These are phyloP conservation scores for Chrysolina americana DNA, from an alignment of 2,888 invertebrate genomes.

Conservation along the genomic window DNA sequence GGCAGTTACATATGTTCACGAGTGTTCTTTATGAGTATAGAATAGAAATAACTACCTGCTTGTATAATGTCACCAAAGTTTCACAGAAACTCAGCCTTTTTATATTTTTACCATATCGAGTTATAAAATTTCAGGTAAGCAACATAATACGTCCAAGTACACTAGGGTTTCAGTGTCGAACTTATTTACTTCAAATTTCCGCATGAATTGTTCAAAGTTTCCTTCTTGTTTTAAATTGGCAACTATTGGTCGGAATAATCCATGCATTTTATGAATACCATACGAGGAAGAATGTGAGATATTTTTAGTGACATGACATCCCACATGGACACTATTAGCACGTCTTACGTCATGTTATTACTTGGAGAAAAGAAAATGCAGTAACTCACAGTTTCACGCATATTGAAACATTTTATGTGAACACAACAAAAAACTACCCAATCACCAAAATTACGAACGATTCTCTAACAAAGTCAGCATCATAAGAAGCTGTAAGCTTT, in stretches of 20 bases:
- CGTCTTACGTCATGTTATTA: too few species aligned
- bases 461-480: too few species aligned
- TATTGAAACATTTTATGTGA: too few species aligned
- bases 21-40: not conserved
- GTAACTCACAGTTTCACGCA: too few species aligned
- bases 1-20: constrained; percentile 20
- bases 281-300: too few species aligned
- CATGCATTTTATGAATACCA: too few species aligned
- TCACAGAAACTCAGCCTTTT: constrained; percentile 1
- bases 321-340: too few species aligned
- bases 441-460: too few species aligned
- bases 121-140: constrained; percentile 17
- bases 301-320: too few species aligned
- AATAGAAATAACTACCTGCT: constrained; percentile 2
- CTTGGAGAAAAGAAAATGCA: too few species aligned
- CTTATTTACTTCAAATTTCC: not conserved
- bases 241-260: too few species aligned
- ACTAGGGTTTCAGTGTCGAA: constrained; percentile 13
- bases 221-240: not conserved
- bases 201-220: not conserved
- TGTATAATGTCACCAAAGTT: constrained; percentile 14
- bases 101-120: constrained; percentile 1
- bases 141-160: constrained; percentile 4
- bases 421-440: too few species aligned
- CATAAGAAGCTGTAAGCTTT: not conserved